Evolutionary conservation across 2,888 invertebrate species (phyloP).

Genomic region (Buathra laborator): DNA sequence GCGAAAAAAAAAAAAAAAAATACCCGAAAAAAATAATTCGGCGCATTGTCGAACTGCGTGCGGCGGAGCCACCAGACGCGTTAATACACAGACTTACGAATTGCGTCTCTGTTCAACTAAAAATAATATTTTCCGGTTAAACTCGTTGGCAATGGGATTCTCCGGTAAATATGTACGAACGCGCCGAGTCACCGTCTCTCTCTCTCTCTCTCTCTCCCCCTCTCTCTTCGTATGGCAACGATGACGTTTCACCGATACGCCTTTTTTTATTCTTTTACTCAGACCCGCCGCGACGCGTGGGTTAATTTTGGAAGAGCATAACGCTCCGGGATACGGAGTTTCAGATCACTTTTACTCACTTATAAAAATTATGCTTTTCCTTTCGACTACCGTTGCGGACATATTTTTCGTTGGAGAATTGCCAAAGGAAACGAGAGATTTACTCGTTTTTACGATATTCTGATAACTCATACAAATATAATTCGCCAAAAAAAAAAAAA

Average conservation of each 20-base stretch:
- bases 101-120: slow-evolving; percentile 44
- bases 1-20: not conserved
- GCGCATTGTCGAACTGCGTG: not conserved
- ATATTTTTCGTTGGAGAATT: not conserved
- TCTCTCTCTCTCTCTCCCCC: not conserved
- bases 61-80: slow-evolving; percentile 7
- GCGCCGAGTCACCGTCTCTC: not conserved
- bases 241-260: slow-evolving; percentile 27
- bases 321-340: not conserved
- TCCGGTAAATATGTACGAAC: not conserved
- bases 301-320: slow-evolving; percentile 51
- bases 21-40: slow-evolving; percentile 11
- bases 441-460: not conserved
- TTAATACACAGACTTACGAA: not conserved
- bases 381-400: not conserved
- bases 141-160: slow-evolving; percentile 50
- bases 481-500: not conserved
- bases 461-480: not conserved
- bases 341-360: not conserved
- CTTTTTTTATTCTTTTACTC: slow-evolving; percentile 37
- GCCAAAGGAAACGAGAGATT: not conserved
- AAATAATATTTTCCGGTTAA: slow-evolving; percentile 63
- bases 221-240: not conserved
- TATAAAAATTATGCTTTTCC: not conserved
- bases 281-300: slow-evolving; percentile 17